These are phyloP conservation scores for Sitobion miscanthi DNA, from an alignment of 1,140 invertebrate genomes.

Conservation along the genomic window DNA sequence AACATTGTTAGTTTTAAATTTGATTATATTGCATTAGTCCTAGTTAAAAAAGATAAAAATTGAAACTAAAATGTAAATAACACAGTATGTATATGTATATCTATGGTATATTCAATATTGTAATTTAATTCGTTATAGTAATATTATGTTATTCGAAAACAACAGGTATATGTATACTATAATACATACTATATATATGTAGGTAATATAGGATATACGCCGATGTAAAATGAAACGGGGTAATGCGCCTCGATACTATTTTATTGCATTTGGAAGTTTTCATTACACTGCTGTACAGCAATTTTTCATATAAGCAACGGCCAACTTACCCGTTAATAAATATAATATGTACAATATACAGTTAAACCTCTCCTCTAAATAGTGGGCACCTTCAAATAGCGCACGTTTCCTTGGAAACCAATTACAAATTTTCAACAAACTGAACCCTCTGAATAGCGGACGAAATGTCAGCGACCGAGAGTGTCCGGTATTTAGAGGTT, in stretches of 20 bases:
- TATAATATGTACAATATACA: neutral
- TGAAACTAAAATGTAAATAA: neutral
- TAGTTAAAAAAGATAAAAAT: neutral
- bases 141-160: neutral
- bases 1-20: neutral
- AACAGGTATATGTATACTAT: neutral
- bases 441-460: neutral
- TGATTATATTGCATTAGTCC: neutral
- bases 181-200: neutral
- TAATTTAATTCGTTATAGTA: neutral
- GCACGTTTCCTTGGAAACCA: too few species aligned
- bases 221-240: neutral
- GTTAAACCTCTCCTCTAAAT: too few species aligned
- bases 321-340: neutral
- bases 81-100: neutral
- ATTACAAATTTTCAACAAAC: too few species aligned
- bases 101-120: neutral
- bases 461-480: neutral
- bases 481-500: too few species aligned
- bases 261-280: slow-evolving; percentile 35
- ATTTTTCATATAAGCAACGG: neutral
- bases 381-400: too few species aligned
- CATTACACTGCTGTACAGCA: neutral
- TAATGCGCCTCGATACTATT: neutral
- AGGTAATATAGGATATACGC: neutral